Evolutionary conservation across 2,113 vertebrate genomes (phyloP).

Genomic region (Megaceryle torquata): DNA sequence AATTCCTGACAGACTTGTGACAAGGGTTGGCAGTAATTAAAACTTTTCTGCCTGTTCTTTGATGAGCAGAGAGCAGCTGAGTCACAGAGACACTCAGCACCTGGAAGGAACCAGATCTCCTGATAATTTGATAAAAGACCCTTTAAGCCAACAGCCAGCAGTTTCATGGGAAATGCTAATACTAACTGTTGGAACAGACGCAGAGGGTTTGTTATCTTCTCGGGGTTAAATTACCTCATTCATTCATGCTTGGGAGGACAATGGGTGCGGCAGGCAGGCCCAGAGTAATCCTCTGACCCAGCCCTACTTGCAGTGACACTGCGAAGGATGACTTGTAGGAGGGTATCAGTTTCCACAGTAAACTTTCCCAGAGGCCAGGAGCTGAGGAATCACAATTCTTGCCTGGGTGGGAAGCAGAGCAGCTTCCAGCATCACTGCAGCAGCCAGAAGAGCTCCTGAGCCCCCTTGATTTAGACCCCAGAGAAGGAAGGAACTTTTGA

Average conservation of each 20-base stretch:
- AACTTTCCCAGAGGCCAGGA: conserved; percentile 20
- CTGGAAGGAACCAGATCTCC: neutral
- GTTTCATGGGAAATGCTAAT: conserved; percentile 81
- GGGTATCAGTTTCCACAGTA: conserved; percentile 78
- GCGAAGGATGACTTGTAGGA: conserved; percentile 67
- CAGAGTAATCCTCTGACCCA: conserved; percentile 77
- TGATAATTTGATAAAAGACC: neutral
- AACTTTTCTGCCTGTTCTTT: neutral
- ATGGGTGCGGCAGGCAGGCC: conserved; percentile 71
- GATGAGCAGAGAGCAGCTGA: neutral
- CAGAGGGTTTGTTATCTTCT: conserved; percentile 55
- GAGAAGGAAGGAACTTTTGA: neutral
- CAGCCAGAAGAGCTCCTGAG: no score
- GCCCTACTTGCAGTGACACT: conserved; percentile 70
- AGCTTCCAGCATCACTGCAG: neutral
- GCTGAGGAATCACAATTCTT: neutral
- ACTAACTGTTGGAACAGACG: conserved; percentile 46
- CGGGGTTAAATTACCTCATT: conserved; percentile 66
- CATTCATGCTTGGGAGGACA: conserved; percentile 65
- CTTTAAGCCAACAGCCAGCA: conserved; percentile 6
- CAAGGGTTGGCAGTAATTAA: accelerated
- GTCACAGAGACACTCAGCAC: neutral
- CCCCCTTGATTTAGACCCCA: no score
- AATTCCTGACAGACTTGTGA: neutral
- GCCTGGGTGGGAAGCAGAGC: neutral